Conservation (phyloP, 2,888 invertebrate species). For the Synanthedon myopaeformis region DNA sequence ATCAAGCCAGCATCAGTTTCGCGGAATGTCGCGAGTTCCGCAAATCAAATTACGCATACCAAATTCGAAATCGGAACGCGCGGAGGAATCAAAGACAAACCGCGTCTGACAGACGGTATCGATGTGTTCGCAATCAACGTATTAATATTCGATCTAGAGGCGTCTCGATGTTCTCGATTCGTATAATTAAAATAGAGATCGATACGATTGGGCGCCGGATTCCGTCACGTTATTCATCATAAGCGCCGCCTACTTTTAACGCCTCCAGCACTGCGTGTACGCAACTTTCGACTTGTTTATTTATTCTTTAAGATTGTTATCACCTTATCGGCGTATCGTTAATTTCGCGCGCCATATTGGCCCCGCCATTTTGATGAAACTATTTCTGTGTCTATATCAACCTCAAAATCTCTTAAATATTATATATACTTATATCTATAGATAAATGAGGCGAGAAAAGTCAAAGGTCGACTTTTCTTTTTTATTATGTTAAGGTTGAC, state of each 20-base stretch:
- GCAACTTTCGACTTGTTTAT: constrained; percentile 49
- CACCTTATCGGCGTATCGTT: constrained; percentile 17
- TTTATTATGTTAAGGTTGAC: no score
- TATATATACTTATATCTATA: no score
- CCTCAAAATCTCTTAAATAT: background rate
- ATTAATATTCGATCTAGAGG: constrained; percentile 66
- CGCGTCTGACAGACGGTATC: constrained; percentile 36
- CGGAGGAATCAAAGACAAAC: constrained; percentile 51
- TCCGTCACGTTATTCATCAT: constrained; percentile 64
- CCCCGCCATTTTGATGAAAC: constrained; percentile 30
- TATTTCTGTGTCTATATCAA: background rate
- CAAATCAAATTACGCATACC: constrained; percentile 60
- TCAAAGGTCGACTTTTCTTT: no score
- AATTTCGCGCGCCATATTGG: constrained; percentile 33
- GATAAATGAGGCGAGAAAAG: no score
- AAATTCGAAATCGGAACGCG: constrained; percentile 45
- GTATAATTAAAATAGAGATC: constrained; percentile 68
- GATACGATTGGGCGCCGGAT: constrained; percentile 60
- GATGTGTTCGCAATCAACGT: constrained; percentile 54
- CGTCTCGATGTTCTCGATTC: constrained; percentile 61
- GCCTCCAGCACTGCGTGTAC: constrained; percentile 64
- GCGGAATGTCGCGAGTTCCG: constrained; percentile 45
- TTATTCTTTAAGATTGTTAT: constrained; percentile 11
- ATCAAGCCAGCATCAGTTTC: constrained; percentile 37
- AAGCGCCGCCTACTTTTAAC: constrained; percentile 65